Conservation (phyloP, 2,888 invertebrate species). For the Acanthosepion lycidas region DNA sequence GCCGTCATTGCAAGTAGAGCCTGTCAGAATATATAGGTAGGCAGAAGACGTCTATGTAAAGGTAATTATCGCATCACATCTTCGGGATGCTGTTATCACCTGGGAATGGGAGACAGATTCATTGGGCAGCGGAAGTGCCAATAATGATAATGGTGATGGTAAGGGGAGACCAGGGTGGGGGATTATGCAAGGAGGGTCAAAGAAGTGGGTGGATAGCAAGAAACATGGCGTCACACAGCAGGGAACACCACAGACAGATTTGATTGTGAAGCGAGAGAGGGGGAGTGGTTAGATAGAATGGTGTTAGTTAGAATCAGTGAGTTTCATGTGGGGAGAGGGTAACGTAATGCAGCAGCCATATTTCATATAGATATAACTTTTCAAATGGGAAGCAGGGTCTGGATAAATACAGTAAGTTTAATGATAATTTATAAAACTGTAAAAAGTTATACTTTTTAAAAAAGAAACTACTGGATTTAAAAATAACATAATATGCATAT, state of each 20-base stretch:
- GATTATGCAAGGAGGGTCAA: no score
- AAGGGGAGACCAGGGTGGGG: no score
- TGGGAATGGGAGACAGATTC: conserved; percentile 6
- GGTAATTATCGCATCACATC: conserved; percentile 23
- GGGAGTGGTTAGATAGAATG: neutral
- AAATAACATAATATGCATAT: neutral
- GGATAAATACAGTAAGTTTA: neutral
- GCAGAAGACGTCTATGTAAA: neutral
- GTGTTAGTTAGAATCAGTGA: neutral
- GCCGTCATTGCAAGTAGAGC: neutral
- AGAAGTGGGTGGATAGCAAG: neutral
- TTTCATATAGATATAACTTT: neutral
- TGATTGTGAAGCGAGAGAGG: neutral
- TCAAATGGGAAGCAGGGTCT: neutral
- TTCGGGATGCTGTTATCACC: conserved; percentile 33
- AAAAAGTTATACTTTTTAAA: neutral
- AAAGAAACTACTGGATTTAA: neutral
- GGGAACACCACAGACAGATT: conserved; percentile 17
- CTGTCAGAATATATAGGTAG: conserved; percentile 33
- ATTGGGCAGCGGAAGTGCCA: conserved; percentile 8
- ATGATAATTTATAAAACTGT: neutral
- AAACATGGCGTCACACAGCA: neutral
- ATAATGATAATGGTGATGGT: neutral
- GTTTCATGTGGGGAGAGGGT: neutral
- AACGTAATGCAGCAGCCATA: neutral